Conservation (phyloP, 2,888 invertebrate genomes). For the Panzeria rudis region DNA sequence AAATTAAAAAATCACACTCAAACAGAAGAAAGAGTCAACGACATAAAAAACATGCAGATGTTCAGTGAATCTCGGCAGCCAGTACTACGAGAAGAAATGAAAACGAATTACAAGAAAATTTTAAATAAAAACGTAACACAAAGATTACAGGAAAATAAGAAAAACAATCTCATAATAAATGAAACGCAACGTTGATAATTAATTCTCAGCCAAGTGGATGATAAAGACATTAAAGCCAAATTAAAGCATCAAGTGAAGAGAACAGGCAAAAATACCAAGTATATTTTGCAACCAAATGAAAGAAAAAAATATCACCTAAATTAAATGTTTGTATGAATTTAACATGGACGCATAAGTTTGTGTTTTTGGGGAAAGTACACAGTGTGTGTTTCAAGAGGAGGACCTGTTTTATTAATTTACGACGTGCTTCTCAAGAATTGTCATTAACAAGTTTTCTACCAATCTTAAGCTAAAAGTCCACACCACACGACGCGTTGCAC, state of each 20-base stretch:
- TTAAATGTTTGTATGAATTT: not conserved
- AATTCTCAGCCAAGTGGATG: constrained; percentile 72
- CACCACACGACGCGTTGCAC: too few relatives aligned
- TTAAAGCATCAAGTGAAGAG: constrained; percentile 57
- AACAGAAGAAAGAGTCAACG: constrained; percentile 19
- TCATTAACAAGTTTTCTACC: too few relatives aligned
- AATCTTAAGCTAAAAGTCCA: too few relatives aligned
- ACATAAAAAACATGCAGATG: constrained; percentile 34
- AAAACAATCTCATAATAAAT: constrained; percentile 67
- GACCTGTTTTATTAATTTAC: too few relatives aligned
- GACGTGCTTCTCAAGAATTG: too few relatives aligned
- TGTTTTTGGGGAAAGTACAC: not conserved
- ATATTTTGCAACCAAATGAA: constrained; percentile 27
- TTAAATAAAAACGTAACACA: constrained; percentile 24
- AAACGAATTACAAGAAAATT: not conserved
- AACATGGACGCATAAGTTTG: not conserved
- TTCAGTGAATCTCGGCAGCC: constrained; percentile 4
- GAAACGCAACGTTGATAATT: constrained; percentile 73
- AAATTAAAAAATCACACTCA: constrained; percentile 15
- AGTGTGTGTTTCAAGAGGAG: not conserved
- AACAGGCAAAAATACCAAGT: constrained; percentile 38
- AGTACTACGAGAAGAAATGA: not conserved
- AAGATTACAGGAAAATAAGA: constrained; percentile 14
- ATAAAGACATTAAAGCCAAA: constrained; percentile 72
- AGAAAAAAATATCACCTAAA: not conserved